Percentiles rank a stretch among this genome's conserved stretches.
These are phyloP conservation scores for Sthenelais limicola DNA, from an alignment of 2,888 invertebrate genomes.

Conservation along the genomic window DNA sequence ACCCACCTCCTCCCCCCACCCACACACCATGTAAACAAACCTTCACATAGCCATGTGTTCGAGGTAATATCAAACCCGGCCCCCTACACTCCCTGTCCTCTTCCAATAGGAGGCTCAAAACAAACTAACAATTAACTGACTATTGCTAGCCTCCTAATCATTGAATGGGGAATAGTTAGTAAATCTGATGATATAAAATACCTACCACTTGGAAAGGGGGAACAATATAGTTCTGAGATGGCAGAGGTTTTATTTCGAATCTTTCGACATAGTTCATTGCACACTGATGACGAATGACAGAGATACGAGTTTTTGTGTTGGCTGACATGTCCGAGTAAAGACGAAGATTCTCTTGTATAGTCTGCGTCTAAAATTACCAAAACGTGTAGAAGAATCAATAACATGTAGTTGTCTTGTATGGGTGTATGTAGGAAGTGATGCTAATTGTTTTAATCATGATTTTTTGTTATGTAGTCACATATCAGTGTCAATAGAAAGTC, in stretches of 20 bases:
- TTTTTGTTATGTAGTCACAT: no score
- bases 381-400: no score
- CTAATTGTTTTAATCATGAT: no score
- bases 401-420: no score
- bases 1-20: neutral
- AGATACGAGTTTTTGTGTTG: neutral
- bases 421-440: no score
- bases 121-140: no score
- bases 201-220: slow-evolving; percentile 28
- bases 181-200: neutral
- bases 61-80: neutral
- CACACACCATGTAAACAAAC: neutral
- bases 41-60: no score
- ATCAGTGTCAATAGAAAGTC: neutral
- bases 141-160: no score
- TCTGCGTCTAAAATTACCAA: slow-evolving; percentile 42
- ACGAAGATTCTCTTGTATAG: slow-evolving; percentile 42
- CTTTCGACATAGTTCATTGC: slow-evolving; percentile 18
- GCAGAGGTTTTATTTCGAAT: slow-evolving; percentile 14
- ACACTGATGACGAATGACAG: slow-evolving; percentile 19
- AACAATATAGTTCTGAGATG: slow-evolving; percentile 10
- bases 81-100: no score
- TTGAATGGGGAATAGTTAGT: no score
- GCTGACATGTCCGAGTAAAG: slow-evolving; percentile 28
- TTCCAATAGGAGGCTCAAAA: no score